Evolutionary conservation across 2,113 vertebrate species (phyloP).

Genomic region (Plectropomus leopardus): DNA sequence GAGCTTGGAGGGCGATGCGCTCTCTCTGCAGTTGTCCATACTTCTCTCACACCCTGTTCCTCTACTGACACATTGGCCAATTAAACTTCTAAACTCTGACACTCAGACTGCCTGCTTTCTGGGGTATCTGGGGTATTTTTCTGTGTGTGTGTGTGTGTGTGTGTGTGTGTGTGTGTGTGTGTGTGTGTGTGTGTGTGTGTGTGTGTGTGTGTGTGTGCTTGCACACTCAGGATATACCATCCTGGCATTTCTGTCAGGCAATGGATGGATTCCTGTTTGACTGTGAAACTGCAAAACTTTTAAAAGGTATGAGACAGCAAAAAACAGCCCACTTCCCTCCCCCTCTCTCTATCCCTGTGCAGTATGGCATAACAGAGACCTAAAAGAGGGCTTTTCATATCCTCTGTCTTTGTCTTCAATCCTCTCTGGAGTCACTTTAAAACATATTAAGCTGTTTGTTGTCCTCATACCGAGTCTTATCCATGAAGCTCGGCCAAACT

Average conservation of each 20-base stretch:
- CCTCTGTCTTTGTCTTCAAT: slow-evolving; percentile 28
- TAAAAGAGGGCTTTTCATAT: slow-evolving; percentile 47
- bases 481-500: slow-evolving; percentile 55
- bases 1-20: slow-evolving; percentile 32
- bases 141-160: not conserved
- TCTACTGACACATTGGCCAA: slow-evolving; percentile 68
- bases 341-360: slow-evolving; percentile 1
- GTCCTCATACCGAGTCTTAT: slow-evolving; percentile 16
- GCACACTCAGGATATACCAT: slow-evolving; percentile 3
- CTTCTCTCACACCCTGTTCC: slow-evolving; percentile 56
- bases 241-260: slow-evolving; percentile 43
- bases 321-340: slow-evolving; percentile 6
- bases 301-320: slow-evolving; percentile 56
- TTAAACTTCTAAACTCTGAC: slow-evolving; percentile 71
- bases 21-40: slow-evolving; percentile 50
- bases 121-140: slow-evolving; percentile 36
- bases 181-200: slow-evolving; percentile 6
- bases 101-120: slow-evolving; percentile 48
- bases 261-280: slow-evolving; percentile 45
- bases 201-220: not conserved
- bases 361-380: slow-evolving; percentile 32
- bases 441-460: slow-evolving; percentile 65
- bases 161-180: slow-evolving; percentile 4
- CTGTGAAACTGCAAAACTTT: slow-evolving; percentile 48
- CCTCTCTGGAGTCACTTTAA: slow-evolving; percentile 62